Base-by-base conservation (phyloP, 92 coral and sea anemone genomes). In the Chrysogorgia sp. region DNA sequence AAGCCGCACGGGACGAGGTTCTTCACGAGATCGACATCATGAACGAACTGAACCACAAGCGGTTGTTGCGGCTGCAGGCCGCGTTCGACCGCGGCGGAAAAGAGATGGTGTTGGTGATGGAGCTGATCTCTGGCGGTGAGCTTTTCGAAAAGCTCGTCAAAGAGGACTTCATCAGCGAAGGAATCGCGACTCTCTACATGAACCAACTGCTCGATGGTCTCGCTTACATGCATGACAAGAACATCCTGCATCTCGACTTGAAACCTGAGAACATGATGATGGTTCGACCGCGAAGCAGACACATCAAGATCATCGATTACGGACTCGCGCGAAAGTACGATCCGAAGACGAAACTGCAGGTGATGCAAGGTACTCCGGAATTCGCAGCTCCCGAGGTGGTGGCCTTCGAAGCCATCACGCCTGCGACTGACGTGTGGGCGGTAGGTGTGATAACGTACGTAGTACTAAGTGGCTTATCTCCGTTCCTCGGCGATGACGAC, bases 311-410 rank as follows among this genome's bases (percentile, higher is more conserved):
- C 15, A 96, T 96, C 68, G 99, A 96, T 85, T 96, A 91, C 71
- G 99, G 99, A 71, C 85, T 96, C 23, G 97, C 99, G 34, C 86
- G 97, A 55, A 89, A 87, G 56, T 96, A 91, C 88, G 77, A 84
- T 64, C 99, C 99, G n/a, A 90, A 81, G 75, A 84, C 84, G 84
- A 90, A 91, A 80, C 86, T 96, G 21, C 90, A 96, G 79, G 96
- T 96, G 22, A 96, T 96, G 99, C 92, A 91, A 81, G 99, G 99
- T 33, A 96, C 99, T 68, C 99, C 99, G 41, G 99, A 96, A 81
- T 96, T 96, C 67, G 99, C 92, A 22, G 99, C 99, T 35, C 99
- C 99, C 24, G 99, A 96, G 76, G 97, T 91, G 34, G 83, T 96
- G 14, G 89, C 90, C 76, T 96, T 87, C 84, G 99, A 96, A 41